A percentile compares a stretch with the other conserved stretches of the same genome.
Evolutionary conservation across 2,113 vertebrate species (phyloP).

Genomic region (Benitochromis conjunctus): DNA sequence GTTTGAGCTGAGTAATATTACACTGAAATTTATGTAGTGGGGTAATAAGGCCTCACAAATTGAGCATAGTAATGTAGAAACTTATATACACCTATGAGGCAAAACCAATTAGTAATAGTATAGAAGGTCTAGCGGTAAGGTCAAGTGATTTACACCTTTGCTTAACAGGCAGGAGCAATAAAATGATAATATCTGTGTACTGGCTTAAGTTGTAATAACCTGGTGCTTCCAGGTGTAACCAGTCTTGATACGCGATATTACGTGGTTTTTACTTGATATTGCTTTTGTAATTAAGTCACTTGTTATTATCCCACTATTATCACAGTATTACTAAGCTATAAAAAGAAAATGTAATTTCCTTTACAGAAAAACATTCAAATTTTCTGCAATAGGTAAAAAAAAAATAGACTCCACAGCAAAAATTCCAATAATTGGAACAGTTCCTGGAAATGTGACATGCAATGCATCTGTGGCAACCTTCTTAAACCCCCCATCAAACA

Average conservation of each 20-base stretch:
- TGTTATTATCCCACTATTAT: neutral
- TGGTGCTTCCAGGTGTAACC: neutral
- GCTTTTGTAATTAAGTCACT: neutral
- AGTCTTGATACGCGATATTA: neutral
- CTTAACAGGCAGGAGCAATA: neutral
- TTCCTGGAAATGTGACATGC: constrained; percentile 7
- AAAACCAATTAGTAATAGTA: neutral
- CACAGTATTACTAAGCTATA: neutral
- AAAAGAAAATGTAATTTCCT: neutral
- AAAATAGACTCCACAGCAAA: neutral
- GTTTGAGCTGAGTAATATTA: neutral
- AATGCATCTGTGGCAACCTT: constrained; percentile 6
- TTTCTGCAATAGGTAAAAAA: neutral
- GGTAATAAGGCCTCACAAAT: neutral
- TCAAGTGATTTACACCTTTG: neutral
- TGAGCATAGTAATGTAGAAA: neutral
- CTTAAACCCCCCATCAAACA: neutral
- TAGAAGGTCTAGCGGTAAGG: neutral
- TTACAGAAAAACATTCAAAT: neutral
- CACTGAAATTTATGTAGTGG: neutral
- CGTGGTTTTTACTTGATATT: neutral
- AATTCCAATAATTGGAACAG: constrained; percentile 1
- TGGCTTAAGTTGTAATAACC: neutral
- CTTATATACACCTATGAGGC: too few relatives aligned
- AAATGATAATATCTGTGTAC: neutral